These are phyloP conservation scores for Drosophila emarginata DNA, from an alignment of 2,888 invertebrate species.

Conservation along the genomic window DNA sequence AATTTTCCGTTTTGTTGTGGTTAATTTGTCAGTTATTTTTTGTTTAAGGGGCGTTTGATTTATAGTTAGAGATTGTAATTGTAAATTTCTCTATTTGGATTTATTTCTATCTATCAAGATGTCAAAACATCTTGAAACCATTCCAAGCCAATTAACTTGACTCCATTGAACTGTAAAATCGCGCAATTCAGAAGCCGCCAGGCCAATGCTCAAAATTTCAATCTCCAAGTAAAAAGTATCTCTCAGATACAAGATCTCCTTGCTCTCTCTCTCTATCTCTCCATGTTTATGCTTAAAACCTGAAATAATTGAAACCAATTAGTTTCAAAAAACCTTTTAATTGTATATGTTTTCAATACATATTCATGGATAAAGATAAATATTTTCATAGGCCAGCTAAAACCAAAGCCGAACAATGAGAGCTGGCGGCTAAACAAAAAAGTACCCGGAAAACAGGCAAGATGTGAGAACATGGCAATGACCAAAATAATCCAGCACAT, in stretches of 20 bases:
- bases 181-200: slow-evolving; percentile 62
- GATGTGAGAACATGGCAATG: slow-evolving; percentile 76
- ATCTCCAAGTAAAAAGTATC: slow-evolving; percentile 12
- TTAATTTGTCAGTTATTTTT: slow-evolving; percentile 53
- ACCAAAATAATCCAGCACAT: slow-evolving; percentile 68
- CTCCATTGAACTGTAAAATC: slow-evolving; percentile 67
- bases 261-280: slow-evolving; percentile 28
- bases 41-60: slow-evolving; percentile 50
- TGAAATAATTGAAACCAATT: slow-evolving; percentile 79
- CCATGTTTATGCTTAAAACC: slow-evolving; percentile 57
- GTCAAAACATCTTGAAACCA: slow-evolving; percentile 25
- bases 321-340: slow-evolving; percentile 77
- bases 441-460: slow-evolving; percentile 30
- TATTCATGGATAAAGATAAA: slow-evolving; percentile 70
- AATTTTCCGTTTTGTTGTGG: slow-evolving; percentile 72
- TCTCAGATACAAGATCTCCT: slow-evolving; percentile 5
- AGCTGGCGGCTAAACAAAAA: slow-evolving; percentile 17
- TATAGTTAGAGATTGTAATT: neutral
- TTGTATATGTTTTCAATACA: slow-evolving; percentile 69
- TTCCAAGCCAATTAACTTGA: slow-evolving; percentile 69
- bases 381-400: slow-evolving; percentile 63
- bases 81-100: neutral
- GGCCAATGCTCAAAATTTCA: slow-evolving; percentile 17
- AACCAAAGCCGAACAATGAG: slow-evolving; percentile 42
- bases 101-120: neutral